Base-by-base conservation (phyloP, 2,113 vertebrate species). In the Alces alces region DNA sequence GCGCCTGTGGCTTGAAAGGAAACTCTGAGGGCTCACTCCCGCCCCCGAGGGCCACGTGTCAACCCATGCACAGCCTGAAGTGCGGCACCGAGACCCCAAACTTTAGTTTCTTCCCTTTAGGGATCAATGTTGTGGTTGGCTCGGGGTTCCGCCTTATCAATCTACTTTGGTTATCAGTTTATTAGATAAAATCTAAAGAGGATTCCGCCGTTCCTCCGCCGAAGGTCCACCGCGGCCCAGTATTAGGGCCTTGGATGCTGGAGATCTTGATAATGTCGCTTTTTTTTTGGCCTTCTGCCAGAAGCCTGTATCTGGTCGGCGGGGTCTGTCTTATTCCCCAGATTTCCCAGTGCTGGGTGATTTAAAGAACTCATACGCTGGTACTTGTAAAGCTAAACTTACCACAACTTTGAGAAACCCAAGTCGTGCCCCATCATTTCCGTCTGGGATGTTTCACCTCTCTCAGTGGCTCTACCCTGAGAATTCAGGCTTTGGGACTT, bases 21-120 rank as follows among this genome's bases (percentile, higher is more conserved):
- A 97, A 95, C 60, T 95, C 14, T 91, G 76, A 78, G 82, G 50
- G 28, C 39, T 14, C 86, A 70, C 94, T 52, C 94, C 97, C 58
- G 43, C 86, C 78, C 90, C 93, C 89, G 33, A 90, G 91, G 91
- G 95, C 89, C 98, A 97, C 96, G 93, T 97, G 97, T 96, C 96
- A 95, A 11, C 36, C 64, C 2, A 11, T 54, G 55, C 89, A 86
- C 66, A 76, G 43, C 57, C 89, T 92, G 91, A 61, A 95, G 89
- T 58, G 91, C 4, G 11, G 70, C 78, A n/a, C 12, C 2, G 5
- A 93, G 60, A 97, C 86, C 86, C 91, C 91, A 94, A 96, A 97
- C 43, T 98, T 95, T 58, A 82, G 76, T 96, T 91, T 90, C 28
- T 27, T 96, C 94, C 39, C 61, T 89, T 95, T 95, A 88, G 86